These are phyloP conservation scores for Raja brachyura DNA, from an alignment of 2,113 vertebrate species.

Conservation along the genomic window DNA sequence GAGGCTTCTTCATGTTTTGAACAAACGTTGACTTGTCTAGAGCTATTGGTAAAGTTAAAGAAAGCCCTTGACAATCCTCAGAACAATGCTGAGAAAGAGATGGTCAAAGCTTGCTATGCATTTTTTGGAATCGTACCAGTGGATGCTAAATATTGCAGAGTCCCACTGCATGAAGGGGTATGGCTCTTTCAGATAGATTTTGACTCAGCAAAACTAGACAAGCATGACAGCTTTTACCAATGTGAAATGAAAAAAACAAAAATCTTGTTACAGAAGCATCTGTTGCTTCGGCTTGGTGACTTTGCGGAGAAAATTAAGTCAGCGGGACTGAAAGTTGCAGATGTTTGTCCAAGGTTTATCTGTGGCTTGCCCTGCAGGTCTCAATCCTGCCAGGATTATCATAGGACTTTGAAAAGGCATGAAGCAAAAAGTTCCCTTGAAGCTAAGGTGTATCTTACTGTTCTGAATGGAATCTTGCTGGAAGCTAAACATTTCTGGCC, in stretches of 20 bases:
- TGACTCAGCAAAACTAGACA: slow-evolving; percentile 47
- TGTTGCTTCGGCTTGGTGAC: slow-evolving; percentile 54
- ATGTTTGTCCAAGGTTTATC: slow-evolving; percentile 56
- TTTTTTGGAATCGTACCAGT: slow-evolving; percentile 63
- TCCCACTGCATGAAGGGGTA: slow-evolving; percentile 57
- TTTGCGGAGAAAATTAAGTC: slow-evolving; percentile 45
- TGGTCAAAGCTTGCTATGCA: slow-evolving; percentile 66
- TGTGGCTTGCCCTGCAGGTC: slow-evolving; percentile 56
- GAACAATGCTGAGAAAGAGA: slow-evolving; percentile 63
- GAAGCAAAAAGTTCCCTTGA: slow-evolving; percentile 56
- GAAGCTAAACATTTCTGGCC: slow-evolving; percentile 53
- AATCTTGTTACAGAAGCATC: slow-evolving; percentile 54
- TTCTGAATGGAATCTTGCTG: slow-evolving; percentile 58
- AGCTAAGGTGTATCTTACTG: slow-evolving; percentile 56
- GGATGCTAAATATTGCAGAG: slow-evolving; percentile 51
- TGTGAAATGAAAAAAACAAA: slow-evolving; percentile 53
- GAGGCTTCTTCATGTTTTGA: background rate
- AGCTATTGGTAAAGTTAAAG: slow-evolving; percentile 55
- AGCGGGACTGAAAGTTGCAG: slow-evolving; percentile 48
- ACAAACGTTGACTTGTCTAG: slow-evolving; percentile 45
- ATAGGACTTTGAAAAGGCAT: slow-evolving; percentile 49
- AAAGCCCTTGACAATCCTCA: slow-evolving; percentile 52
- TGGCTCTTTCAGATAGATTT: slow-evolving; percentile 50
- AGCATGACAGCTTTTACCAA: slow-evolving; percentile 47
- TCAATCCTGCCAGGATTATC: slow-evolving; percentile 52